Conservation (phyloP, 2,113 vertebrate species). For the Zosterops borbonicus region DNA sequence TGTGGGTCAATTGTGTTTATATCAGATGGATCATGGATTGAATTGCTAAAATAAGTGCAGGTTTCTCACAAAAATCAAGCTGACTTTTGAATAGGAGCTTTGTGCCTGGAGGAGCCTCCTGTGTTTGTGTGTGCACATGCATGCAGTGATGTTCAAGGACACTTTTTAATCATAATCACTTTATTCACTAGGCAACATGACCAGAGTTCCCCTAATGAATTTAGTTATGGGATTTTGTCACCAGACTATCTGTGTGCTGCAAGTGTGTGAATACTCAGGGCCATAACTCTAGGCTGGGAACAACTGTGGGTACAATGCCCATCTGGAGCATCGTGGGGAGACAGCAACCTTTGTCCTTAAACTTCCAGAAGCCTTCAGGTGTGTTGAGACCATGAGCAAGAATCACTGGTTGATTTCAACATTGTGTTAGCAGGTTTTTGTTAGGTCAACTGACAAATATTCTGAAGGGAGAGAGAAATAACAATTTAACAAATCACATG, state of each 20-base stretch:
- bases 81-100: background rate
- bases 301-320: background rate
- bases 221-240: slow-evolving; percentile 17
- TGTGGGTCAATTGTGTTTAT: background rate
- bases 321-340: background rate
- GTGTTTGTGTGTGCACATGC: background rate
- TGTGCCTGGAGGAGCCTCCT: background rate
- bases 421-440: background rate
- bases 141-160: background rate
- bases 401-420: background rate
- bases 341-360: background rate
- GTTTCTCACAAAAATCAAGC: background rate
- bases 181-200: background rate
- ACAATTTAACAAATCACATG: background rate
- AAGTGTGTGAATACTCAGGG: background rate
- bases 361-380: background rate
- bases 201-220: background rate
- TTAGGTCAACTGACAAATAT: background rate
- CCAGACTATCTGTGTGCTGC: background rate
- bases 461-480: background rate
- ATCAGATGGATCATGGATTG: background rate
- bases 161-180: slow-evolving; percentile 8
- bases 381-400: background rate
- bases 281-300: rapidly evolving
- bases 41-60: background rate